phyloP scores from a whole-genome alignment of 2,113 vertebrate genomes.

The Perca schrenkii region DNA sequence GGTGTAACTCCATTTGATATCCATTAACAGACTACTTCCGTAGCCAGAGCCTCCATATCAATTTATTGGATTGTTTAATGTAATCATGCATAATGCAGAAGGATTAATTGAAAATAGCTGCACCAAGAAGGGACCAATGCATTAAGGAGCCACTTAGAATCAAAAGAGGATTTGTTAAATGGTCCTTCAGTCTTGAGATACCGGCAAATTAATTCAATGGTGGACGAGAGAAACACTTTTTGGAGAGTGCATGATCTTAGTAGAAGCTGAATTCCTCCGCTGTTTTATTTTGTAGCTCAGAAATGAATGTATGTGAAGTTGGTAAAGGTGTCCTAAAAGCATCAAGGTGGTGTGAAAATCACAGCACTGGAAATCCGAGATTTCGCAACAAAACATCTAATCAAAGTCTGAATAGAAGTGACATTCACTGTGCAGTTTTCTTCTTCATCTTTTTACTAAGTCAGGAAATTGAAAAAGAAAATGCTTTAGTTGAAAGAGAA shows the following conservation, averaged over 20 bases:
- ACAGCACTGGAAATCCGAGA: neutral
- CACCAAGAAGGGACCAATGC: conserved; percentile 71
- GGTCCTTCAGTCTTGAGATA: conserved; percentile 79
- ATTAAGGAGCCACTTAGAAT: conserved; percentile 82
- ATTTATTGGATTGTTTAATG: conserved; percentile 86
- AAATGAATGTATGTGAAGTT: conserved; percentile 3
- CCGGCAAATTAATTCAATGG: conserved; percentile 78
- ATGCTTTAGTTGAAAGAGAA: neutral
- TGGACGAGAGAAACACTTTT: conserved; percentile 58
- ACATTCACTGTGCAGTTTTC: neutral
- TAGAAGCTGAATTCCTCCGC: conserved; percentile 48
- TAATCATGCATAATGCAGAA: conserved; percentile 85
- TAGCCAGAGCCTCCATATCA: conserved; percentile 81
- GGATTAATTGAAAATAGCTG: conserved; percentile 85
- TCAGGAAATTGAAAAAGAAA: neutral
- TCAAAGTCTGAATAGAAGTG: neutral
- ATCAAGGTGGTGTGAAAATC: neutral
- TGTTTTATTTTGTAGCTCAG: conserved; percentile 34
- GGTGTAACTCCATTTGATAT: conserved; percentile 81
- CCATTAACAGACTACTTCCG: conserved; percentile 80
- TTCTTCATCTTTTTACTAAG: neutral
- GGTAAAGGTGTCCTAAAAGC: neutral
- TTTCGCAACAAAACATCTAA: conserved; percentile 9
- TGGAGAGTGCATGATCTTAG: conserved; percentile 68
- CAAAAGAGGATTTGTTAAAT: conserved; percentile 82